These are phyloP conservation scores for Melanaphis sacchari DNA, from an alignment of 1,140 invertebrate genomes.

Conservation along the genomic window DNA sequence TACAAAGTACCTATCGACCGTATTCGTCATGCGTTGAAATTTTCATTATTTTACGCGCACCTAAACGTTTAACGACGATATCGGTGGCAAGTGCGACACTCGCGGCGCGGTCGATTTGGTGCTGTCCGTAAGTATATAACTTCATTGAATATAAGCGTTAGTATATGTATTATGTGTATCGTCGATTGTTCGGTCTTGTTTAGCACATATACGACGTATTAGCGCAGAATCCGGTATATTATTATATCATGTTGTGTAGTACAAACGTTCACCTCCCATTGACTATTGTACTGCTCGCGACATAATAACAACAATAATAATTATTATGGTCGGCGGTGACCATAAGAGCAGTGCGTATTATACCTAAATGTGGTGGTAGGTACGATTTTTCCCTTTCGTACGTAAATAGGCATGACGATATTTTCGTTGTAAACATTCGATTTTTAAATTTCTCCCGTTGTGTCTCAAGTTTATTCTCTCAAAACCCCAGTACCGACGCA, in stretches of 20 bases:
- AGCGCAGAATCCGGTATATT: neutral
- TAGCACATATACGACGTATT: constrained; percentile 50
- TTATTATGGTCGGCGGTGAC: neutral
- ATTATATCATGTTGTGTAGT: neutral
- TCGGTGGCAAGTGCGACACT: neutral
- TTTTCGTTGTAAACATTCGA: neutral
- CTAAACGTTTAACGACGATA: neutral
- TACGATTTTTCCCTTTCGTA: neutral
- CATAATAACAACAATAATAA: neutral
- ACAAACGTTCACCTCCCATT: neutral
- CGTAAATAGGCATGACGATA: neutral
- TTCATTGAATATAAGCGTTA: constrained; percentile 18
- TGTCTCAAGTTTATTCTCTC: neutral
- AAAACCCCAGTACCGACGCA: neutral
- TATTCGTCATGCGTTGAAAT: neutral
- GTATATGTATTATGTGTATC: constrained; percentile 42
- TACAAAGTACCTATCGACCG: neutral
- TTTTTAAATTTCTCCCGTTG: neutral
- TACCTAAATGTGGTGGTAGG: neutral
- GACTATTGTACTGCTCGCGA: neutral
- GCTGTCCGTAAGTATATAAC: neutral
- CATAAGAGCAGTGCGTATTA: neutral
- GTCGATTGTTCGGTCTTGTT: constrained; percentile 29
- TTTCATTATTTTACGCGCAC: neutral
- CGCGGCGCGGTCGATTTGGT: neutral